Percentiles rank a stretch among this genome's conserved stretches.
phyloP scores from a whole-genome alignment of 2,797 vertebrate genomes.

The Chrysocyon brachyurus region DNA sequence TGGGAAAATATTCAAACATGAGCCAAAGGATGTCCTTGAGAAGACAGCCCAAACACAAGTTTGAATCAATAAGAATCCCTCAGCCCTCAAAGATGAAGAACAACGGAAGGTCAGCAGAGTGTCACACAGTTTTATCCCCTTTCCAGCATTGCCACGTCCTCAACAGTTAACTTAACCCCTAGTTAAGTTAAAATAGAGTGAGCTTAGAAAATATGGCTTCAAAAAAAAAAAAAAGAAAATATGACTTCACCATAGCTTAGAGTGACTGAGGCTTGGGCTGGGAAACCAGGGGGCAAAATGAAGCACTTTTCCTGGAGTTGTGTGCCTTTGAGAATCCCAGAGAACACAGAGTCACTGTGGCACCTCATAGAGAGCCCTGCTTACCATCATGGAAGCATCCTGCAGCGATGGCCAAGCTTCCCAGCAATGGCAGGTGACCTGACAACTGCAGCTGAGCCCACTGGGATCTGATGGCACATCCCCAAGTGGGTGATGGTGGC shows the following conservation, averaged over 20 bases:
- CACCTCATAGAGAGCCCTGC: neutral
- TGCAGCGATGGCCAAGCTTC: neutral
- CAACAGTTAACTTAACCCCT: neutral
- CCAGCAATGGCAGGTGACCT: neutral
- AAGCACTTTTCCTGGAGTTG: neutral
- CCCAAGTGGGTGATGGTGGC: neutral
- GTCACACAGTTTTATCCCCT: no score
- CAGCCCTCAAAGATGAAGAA: fast-evolving
- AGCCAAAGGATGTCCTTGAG: neutral
- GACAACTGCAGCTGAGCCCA: fast-evolving
- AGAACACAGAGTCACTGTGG: neutral
- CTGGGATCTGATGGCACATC: neutral
- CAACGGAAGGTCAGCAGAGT: fast-evolving
- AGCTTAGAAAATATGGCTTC: neutral
- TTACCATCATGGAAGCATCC: neutral
- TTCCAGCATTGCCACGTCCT: neutral
- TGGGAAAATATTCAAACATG: neutral
- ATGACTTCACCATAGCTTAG: neutral
- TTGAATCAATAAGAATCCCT: neutral
- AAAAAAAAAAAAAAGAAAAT: neutral
- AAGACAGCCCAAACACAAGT: neutral
- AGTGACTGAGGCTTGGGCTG: neutral
- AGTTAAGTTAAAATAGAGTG: neutral
- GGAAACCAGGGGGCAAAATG: neutral
- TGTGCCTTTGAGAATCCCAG: neutral